phyloP scores from a whole-genome alignment of 2,797 vertebrate genomes.

The Liasis olivaceus region DNA sequence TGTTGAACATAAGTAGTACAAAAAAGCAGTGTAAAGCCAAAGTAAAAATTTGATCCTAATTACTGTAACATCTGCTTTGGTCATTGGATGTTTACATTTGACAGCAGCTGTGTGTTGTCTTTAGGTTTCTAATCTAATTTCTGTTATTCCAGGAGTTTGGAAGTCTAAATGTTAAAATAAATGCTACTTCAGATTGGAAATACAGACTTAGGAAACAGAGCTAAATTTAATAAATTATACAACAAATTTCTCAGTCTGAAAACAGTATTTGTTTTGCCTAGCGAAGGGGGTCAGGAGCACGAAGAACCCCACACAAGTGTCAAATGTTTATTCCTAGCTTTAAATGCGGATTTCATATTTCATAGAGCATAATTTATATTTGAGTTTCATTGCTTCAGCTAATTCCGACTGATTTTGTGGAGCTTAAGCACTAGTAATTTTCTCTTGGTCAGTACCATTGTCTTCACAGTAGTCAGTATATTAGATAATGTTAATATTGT shows the following conservation, averaged over 20 bases:
- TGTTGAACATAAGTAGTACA: conserved; percentile 31
- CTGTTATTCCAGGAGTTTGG: background rate
- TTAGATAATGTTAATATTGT: background rate
- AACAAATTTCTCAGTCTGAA: background rate
- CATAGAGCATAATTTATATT: background rate
- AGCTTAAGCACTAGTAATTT: background rate
- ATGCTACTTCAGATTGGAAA: background rate
- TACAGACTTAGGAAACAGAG: background rate
- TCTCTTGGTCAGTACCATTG: background rate
- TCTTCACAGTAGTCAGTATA: background rate
- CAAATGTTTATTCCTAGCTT: background rate
- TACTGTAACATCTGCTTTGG: conserved; percentile 51
- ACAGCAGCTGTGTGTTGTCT: conserved; percentile 46
- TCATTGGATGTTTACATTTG: conserved; percentile 45
- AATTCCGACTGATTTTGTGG: background rate
- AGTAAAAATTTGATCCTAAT: conserved; percentile 51
- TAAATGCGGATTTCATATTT: background rate
- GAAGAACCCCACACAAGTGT: background rate
- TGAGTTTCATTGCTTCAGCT: background rate
- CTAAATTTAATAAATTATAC: background rate
- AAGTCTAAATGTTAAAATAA: background rate
- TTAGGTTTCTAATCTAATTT: conserved; percentile 32
- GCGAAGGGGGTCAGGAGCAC: background rate
- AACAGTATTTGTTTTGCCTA: background rate
- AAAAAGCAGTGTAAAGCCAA: conserved; percentile 34